phyloP scores from a whole-genome alignment of 1,140 invertebrate species.

The Drosophila eugracilis region DNA sequence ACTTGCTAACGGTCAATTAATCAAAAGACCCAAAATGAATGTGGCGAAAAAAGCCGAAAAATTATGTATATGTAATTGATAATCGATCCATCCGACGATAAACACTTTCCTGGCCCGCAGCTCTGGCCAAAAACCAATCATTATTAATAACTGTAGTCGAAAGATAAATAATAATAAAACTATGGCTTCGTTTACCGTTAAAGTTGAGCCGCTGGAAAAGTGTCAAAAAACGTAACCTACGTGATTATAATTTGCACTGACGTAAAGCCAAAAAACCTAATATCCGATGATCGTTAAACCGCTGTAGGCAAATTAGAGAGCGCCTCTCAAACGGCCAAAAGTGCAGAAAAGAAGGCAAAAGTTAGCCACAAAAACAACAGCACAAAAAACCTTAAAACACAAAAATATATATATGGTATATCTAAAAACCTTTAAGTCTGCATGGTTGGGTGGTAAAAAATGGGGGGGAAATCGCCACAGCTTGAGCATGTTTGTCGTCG shows the following conservation, averaged over 20 bases:
- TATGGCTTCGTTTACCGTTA: conserved; percentile 42
- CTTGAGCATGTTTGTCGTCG: conserved; percentile 61
- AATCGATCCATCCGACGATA: conserved; percentile 53
- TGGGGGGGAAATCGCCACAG: conserved; percentile 20
- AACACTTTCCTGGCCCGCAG: conserved; percentile 59
- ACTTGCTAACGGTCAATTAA: conserved; percentile 62
- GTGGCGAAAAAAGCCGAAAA: conserved; percentile 21
- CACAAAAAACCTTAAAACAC: conserved; percentile 9
- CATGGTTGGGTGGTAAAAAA: conserved; percentile 16
- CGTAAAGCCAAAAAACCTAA: conserved; percentile 43
- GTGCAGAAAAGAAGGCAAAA: conserved; percentile 55
- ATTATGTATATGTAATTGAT: conserved; percentile 62
- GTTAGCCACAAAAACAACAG: conserved; percentile 25
- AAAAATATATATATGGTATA: neutral
- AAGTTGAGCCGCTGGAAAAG: conserved; percentile 41
- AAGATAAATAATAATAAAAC: conserved; percentile 32
- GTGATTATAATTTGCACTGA: conserved; percentile 43
- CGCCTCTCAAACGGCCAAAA: conserved; percentile 29
- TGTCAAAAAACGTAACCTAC: conserved; percentile 51
- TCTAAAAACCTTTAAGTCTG: conserved; percentile 47
- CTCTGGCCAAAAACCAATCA: conserved; percentile 34
- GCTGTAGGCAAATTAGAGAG: conserved; percentile 68
- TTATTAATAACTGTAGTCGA: conserved; percentile 47
- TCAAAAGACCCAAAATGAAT: conserved; percentile 13
- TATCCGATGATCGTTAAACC: conserved; percentile 57